Conservation (phyloP, 2,888 invertebrate species). For the Amblyjoppa proteus region DNA sequence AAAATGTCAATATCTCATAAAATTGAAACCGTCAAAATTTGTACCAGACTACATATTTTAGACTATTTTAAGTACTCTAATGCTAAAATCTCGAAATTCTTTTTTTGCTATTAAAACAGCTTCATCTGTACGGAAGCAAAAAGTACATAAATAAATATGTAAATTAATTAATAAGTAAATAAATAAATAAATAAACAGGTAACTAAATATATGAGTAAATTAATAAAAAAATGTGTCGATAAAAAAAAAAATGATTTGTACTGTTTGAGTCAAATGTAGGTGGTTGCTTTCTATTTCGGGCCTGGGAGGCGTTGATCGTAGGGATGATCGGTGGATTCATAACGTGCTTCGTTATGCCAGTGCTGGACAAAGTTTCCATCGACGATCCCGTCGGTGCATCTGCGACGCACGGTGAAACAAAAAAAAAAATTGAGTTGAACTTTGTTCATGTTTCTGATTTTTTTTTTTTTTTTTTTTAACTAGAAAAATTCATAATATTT, state of each 20-base stretch:
- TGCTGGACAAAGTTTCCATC: constrained; percentile 92
- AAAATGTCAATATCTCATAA: too few species aligned
- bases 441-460: not conserved
- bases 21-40: too few species aligned
- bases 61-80: too few species aligned
- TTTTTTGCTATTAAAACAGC: too few species aligned
- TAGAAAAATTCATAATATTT: constrained; percentile 1
- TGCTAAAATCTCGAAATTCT: too few species aligned
- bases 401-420: constrained; percentile 91
- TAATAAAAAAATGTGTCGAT: not conserved
- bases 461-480: constrained; percentile 38
- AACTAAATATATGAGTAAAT: not conserved
- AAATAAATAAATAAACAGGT: not conserved
- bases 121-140: too few species aligned
- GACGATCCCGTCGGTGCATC: constrained; percentile 97
- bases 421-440: not conserved
- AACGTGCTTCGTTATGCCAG: constrained; percentile 90
- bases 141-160: too few species aligned
- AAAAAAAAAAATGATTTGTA: not conserved
- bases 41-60: too few species aligned
- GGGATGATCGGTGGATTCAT: constrained; percentile 92
- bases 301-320: constrained; percentile 94
- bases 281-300: constrained; percentile 93
- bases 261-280: constrained; percentile 85
- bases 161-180: too few species aligned